Percentiles rank a stretch among this genome's conserved stretches.
phyloP scores from a whole-genome alignment of 2,888 invertebrate species.

The Microdon myrmicae region DNA sequence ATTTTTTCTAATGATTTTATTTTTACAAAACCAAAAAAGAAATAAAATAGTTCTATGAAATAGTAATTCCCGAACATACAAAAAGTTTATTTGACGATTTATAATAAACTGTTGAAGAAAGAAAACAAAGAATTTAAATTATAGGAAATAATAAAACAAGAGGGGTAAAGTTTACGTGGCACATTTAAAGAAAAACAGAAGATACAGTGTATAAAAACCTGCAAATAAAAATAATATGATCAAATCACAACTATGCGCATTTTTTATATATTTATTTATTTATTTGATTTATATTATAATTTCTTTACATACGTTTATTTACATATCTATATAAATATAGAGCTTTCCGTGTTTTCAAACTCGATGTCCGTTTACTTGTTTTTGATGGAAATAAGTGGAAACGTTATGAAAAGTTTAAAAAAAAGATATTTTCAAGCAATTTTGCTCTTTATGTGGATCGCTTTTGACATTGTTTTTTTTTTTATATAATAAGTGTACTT shows the following conservation, averaged over 20 bases:
- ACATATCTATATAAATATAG: constrained; percentile 9
- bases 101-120: constrained; percentile 4
- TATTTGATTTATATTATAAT: constrained; percentile 3
- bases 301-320: neutral
- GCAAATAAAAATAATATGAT: constrained; percentile 9
- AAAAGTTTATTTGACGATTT: constrained; percentile 14
- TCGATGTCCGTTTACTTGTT: constrained; percentile 25
- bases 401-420: constrained; percentile 5
- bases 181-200: constrained; percentile 4
- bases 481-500: constrained; percentile 44
- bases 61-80: constrained; percentile 20
- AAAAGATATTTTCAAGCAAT: constrained; percentile 4
- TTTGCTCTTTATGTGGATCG: constrained; percentile 49
- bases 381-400: constrained; percentile 22
- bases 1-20: constrained; percentile 27
- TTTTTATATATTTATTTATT: constrained; percentile 30
- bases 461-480: constrained; percentile 47
- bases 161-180: constrained; percentile 48
- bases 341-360: constrained; percentile 46
- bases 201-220: constrained; percentile 7
- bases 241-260: constrained; percentile 20
- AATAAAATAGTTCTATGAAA: constrained; percentile 15
- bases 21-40: constrained; percentile 15
- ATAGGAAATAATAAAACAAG: constrained; percentile 39
- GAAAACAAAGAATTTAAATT: constrained; percentile 8